Evolutionary conservation across 2,888 invertebrate genomes (phyloP).

Genomic region (Labia minor): DNA sequence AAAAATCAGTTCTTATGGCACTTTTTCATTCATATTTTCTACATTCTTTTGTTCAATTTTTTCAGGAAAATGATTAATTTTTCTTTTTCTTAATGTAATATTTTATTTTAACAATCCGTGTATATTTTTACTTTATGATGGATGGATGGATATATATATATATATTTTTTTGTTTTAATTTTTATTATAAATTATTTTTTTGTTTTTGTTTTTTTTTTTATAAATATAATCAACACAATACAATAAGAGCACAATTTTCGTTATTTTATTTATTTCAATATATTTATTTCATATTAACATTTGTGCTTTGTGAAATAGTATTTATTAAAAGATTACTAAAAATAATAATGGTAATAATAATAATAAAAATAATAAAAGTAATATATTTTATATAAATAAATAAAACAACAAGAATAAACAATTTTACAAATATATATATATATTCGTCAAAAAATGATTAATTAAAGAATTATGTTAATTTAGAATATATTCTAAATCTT

Average conservation of each 20-base stretch:
- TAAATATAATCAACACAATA: background rate
- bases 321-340: background rate
- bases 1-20: background rate
- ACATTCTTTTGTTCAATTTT: too few relatives aligned
- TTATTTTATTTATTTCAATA: too few relatives aligned
- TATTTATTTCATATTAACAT: background rate
- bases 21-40: background rate
- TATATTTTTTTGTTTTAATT: too few relatives aligned
- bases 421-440: too few relatives aligned
- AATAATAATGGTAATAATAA: background rate
- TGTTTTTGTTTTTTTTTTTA: background rate
- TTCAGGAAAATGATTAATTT: background rate
- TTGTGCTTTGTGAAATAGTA: background rate
- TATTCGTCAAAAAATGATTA: too few relatives aligned
- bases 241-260: background rate
- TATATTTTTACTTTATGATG: background rate
- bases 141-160: background rate
- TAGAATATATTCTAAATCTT: background rate
- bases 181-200: too few relatives aligned
- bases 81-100: background rate
- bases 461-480: background rate
- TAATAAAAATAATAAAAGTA: background rate
- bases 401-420: background rate
- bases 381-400: slow-evolving; percentile 4
- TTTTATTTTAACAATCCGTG: slow-evolving; percentile 1